phyloP scores from a whole-genome alignment of 2,888 invertebrate species.

The Mallateleia sp. region DNA sequence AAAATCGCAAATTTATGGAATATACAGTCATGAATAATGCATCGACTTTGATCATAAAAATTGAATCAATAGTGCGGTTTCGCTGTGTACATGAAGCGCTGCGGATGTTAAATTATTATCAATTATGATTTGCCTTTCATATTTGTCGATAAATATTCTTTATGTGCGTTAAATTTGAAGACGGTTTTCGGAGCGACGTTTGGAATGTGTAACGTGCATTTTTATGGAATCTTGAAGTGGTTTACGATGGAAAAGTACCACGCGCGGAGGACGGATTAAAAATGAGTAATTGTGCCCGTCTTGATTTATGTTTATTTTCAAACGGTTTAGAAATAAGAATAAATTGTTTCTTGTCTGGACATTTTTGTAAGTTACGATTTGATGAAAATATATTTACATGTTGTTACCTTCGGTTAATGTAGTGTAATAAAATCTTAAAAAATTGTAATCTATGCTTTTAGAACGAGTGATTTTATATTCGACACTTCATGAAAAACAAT shows the following conservation, averaged over 20 bases:
- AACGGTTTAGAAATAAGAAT: not conserved
- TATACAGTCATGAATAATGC: conserved; percentile 66
- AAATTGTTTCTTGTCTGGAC: too few species aligned
- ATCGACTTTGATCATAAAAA: conserved; percentile 72
- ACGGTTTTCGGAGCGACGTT: conserved; percentile 43
- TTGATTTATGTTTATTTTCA: conserved; percentile 50
- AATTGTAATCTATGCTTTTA: too few species aligned
- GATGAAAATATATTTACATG: too few species aligned
- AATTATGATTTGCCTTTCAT: conserved; percentile 72
- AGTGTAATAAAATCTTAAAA: too few species aligned
- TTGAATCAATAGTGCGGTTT: conserved; percentile 70
- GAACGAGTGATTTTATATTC: too few species aligned
- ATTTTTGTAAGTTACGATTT: too few species aligned
- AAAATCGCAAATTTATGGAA: conserved; percentile 72
- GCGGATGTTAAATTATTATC: conserved; percentile 70
- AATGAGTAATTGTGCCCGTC: conserved; percentile 43
- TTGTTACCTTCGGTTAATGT: too few species aligned
- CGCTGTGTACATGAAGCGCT: conserved; percentile 55
- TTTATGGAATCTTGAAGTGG: conserved; percentile 46
- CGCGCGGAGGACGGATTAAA: conserved; percentile 60
- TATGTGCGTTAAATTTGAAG: conserved; percentile 54
- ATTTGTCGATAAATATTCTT: conserved; percentile 72
- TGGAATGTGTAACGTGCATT: conserved; percentile 50
- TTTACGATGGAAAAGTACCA: conserved; percentile 49
- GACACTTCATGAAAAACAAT: too few species aligned